Evolutionary conservation across 1,140 invertebrate species (phyloP).

Genomic region (Anastatus disparis): DNA sequence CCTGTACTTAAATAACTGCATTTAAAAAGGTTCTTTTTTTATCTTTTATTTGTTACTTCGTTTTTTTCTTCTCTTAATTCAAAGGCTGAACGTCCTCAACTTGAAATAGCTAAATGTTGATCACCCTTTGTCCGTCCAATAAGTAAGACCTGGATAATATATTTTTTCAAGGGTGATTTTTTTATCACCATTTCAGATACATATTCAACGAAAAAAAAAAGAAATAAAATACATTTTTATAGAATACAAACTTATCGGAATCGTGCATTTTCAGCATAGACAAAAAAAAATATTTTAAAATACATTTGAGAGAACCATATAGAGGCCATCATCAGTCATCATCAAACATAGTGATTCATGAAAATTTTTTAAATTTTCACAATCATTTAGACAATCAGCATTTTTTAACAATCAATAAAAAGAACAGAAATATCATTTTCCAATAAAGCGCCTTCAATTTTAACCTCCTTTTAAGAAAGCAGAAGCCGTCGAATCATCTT

Average conservation of each 20-base stretch:
- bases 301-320: not conserved
- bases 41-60: constrained; percentile 1
- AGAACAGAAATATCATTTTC: not conserved
- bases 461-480: constrained; percentile 25
- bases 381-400: constrained; percentile 20
- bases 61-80: not conserved
- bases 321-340: not conserved
- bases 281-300: constrained; percentile 12
- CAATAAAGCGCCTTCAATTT: constrained; percentile 45
- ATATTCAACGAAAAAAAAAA: not conserved
- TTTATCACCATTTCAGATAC: constrained; percentile 1
- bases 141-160: constrained; percentile 24
- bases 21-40: too few species aligned
- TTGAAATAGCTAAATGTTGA: not conserved
- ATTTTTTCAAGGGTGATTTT: constrained; percentile 26
- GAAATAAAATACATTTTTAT: constrained; percentile 1
- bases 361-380: not conserved
- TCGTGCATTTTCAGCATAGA: not conserved
- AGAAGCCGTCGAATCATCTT: constrained; percentile 43
- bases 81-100: not conserved
- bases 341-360: too few species aligned
- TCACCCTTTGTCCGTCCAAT: constrained; percentile 33
- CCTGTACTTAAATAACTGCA: constrained; percentile 27
- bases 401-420: not conserved
- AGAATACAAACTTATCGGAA: not conserved